phyloP scores from a whole-genome alignment of 2,113 vertebrate genomes.

The Otus sunia region DNA sequence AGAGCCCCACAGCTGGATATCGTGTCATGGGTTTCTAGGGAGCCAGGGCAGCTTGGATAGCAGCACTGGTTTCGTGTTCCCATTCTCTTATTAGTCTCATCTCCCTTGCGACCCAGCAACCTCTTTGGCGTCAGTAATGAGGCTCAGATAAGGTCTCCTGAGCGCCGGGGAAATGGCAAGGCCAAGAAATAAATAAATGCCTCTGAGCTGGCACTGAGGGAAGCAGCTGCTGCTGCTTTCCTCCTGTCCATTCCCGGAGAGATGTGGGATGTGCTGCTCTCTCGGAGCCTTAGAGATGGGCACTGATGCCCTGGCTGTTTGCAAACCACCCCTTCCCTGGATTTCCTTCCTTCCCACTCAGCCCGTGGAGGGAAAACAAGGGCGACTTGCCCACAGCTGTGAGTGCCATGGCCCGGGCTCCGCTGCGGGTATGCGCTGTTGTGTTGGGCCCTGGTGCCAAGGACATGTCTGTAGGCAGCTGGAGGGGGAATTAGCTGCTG shows the following conservation, averaged over 20 bases:
- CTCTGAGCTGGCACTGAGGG: background rate
- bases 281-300: background rate
- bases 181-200: background rate
- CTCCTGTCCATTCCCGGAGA: background rate
- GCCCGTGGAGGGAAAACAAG: background rate
- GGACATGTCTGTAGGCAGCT: background rate
- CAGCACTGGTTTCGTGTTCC: background rate
- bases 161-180: background rate
- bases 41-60: background rate
- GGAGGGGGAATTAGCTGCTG: background rate
- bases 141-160: background rate
- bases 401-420: fast-evolving
- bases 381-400: fast-evolving
- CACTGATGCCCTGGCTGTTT: background rate
- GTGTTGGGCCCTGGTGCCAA: background rate
- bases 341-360: background rate
- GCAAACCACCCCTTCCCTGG: background rate
- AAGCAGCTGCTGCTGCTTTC: background rate
- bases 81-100: background rate
- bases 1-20: background rate
- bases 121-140: background rate
- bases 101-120: background rate
- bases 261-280: background rate
- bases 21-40: background rate
- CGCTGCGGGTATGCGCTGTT: background rate